A percentile compares a stretch with the other conserved stretches of the same genome.
Conservation (phyloP, 2,113 vertebrate species). For the Erythrolamprus reginae region DNA sequence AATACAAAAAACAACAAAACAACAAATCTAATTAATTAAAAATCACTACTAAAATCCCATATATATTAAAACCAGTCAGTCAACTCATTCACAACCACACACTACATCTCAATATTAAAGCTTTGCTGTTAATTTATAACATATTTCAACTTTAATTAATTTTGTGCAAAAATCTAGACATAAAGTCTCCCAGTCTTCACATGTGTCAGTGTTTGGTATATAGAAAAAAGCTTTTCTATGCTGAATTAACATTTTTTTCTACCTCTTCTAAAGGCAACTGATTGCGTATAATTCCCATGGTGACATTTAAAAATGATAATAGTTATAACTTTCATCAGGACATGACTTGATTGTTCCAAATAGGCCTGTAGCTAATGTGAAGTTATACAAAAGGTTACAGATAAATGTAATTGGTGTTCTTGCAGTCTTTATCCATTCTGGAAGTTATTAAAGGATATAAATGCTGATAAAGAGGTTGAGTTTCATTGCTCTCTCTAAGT, state of each 20-base stretch:
- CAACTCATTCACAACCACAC: too few relatives aligned
- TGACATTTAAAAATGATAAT: not conserved
- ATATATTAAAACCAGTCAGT: too few relatives aligned
- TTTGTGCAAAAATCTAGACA: not conserved
- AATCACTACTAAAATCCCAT: too few relatives aligned
- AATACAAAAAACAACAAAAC: too few relatives aligned
- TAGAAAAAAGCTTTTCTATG: not conserved
- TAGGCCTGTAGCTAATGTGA: conserved; percentile 41
- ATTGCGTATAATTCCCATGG: not conserved
- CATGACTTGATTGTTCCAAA: not conserved
- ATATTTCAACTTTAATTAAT: not conserved
- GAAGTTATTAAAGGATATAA: not conserved
- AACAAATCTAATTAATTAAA: too few relatives aligned
- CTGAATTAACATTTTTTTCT: not conserved
- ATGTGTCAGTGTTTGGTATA: not conserved
- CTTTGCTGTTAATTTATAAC: not conserved
- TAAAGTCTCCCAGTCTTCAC: not conserved
- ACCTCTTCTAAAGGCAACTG: conserved; percentile 20
- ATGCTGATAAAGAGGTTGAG: not conserved
- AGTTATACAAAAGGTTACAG: conserved; percentile 16
- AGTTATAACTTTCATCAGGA: not conserved
- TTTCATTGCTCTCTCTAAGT: conserved; percentile 15
- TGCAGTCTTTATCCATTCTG: not conserved
- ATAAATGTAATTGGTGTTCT: conserved; percentile 2
- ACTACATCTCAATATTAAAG: too few relatives aligned